Percentiles rank a stretch among this genome's conserved stretches.
phyloP scores from a whole-genome alignment of 2,113 vertebrate species.

The Coryphaenoides rupestris region DNA sequence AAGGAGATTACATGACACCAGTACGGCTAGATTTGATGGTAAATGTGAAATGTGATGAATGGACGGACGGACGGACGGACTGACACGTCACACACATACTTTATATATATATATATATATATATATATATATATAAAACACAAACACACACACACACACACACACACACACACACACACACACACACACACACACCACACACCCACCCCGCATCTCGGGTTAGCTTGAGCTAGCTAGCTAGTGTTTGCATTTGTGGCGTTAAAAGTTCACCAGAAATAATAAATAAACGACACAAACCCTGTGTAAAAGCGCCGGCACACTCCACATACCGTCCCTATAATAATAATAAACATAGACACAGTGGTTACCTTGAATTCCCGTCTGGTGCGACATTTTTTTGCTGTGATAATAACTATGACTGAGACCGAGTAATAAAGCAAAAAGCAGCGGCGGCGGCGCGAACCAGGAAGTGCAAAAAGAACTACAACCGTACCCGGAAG shows the following conservation, averaged over 20 bases:
- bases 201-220: constrained; percentile 27
- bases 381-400: constrained; percentile 91
- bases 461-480: constrained; percentile 70
- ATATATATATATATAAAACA: too few relatives aligned
- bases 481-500: constrained; percentile 39
- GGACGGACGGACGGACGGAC: too few relatives aligned
- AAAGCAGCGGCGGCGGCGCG: constrained; percentile 48
- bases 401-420: constrained; percentile 41
- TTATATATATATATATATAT: too few relatives aligned
- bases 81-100: too few relatives aligned
- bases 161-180: not conserved
- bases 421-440: constrained; percentile 45
- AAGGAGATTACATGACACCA: too few relatives aligned
- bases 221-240: constrained; percentile 50
- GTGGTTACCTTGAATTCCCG: constrained; percentile 88
- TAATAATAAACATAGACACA: accelerated
- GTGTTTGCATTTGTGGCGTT: constrained; percentile 16
- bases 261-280: not conserved
- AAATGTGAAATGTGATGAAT: too few relatives aligned
- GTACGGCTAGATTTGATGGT: too few relatives aligned
- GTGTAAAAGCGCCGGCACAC: not conserved
- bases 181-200: not conserved
- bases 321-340: not conserved
- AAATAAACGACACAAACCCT: not conserved
- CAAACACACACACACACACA: not conserved